Percentiles rank a stretch among this genome's conserved stretches.
These are phyloP conservation scores for Notiomystis cincta DNA, from an alignment of 2,113 vertebrate genomes.

Conservation along the genomic window DNA sequence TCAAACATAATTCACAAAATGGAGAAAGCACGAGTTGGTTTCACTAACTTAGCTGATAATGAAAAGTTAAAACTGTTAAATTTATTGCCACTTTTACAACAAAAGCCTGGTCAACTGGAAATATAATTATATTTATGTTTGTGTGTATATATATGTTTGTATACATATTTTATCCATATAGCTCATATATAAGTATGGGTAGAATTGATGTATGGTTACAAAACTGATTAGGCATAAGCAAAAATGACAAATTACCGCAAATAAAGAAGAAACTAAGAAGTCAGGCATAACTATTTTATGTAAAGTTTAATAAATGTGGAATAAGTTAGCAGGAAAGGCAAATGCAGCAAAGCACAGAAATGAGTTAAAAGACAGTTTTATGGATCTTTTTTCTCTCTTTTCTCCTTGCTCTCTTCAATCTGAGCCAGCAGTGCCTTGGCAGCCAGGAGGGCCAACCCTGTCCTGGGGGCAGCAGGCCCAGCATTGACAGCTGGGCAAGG, in stretches of 20 bases:
- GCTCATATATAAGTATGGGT: not conserved
- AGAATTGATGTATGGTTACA: not conserved
- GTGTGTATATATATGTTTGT: not conserved
- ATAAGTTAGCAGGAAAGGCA: not conserved
- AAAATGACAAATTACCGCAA: not conserved
- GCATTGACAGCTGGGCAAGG: accelerated
- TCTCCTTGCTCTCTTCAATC: not conserved
- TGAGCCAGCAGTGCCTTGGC: not conserved
- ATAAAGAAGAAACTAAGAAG: not conserved
- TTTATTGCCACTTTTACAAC: not conserved
- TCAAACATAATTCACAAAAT: not conserved
- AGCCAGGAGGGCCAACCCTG: accelerated
- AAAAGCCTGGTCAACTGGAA: not conserved
- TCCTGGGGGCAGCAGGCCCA: accelerated
- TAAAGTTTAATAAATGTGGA: not conserved
- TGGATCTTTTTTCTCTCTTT: not conserved
- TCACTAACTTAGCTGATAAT: not conserved
- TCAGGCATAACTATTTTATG: not conserved
- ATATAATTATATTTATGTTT: not conserved
- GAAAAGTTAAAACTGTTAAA: not conserved
- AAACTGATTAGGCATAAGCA: not conserved
- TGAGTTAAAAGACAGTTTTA: not conserved
- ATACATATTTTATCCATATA: not conserved
- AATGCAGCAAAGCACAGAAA: not conserved
- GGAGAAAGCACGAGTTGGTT: not conserved